Base-by-base conservation (phyloP, 2,888 invertebrate species). In the Penaeus monodon region DNA sequence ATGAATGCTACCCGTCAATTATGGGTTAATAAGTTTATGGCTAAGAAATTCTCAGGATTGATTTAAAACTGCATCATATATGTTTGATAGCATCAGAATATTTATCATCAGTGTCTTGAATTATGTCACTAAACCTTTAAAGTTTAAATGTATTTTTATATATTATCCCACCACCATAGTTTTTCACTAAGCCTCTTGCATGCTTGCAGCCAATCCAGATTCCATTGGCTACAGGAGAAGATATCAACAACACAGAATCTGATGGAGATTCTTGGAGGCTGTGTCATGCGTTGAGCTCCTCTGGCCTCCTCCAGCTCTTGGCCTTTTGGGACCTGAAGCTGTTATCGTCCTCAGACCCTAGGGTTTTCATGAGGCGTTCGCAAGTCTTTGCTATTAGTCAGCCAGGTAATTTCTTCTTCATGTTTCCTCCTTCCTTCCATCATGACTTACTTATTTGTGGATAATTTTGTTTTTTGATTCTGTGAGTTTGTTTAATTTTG, bases 331-430 rank as follows among this genome's bases (percentile, higher is more conserved):
- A 81, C 57, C 85, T 89, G 49, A 81, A 80, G 73, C 49, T 38
- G 66, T 80, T 89, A 17, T 82, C 86, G 24, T 70, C 79, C 29
- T 64, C 76, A 24, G 87, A 86, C 10, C 87, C 87, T 7, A 29
- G 57, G n/a, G 84, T 81, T 27, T 78, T 77, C 64, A 66, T 33
- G 7, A 74, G 85, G n/a, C 84, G 87, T 22, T 44, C 84, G n/a
- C 87, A 84, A 64, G 81, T 85, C 38, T 89, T 85, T 66, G 66
- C 79, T 68, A 89, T 89, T 44, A 89, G 89, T 64, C 82, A 87
- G 24, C 89, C 89, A 76, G 89, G 89, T 89, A 65, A n/a, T 33
- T 33, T 33, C 3, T 33, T 33, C 3, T 2, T 33, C 3, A 2
- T 33, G 1, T 38, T 38, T 38, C 33, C 0, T 38, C 4, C 33